Base-by-base conservation (phyloP, 2,113 vertebrate species). In the Fregetta grallaria region DNA sequence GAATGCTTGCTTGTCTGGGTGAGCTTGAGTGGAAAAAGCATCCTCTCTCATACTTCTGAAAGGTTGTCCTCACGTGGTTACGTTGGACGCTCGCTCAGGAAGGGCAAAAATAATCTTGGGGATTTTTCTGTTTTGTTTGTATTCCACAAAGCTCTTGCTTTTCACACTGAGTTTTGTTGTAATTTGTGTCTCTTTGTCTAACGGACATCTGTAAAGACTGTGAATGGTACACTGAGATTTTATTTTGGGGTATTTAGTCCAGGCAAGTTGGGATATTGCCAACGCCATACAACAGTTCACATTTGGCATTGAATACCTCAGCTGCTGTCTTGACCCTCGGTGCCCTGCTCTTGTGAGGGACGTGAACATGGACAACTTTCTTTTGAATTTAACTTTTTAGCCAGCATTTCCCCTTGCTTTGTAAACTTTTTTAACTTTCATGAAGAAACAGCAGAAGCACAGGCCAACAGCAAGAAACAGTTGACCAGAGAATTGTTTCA, bases 41-140 rank as follows among this genome's bases (percentile, higher is more conserved):
- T 92, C 82, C 50, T 56, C 50, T 92, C 11, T 52, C 30, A 4
- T 78, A 4, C 32, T 80, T 83, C 23, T 30, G 50, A 26, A 70
- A 47, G 36, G 3, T 4, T 47, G 34, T 80, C 29, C 0, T 65
- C 34, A 7, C 0, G 0, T 36, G 30, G 11, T 47, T 82, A 5
- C 2, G 8, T 38, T 50, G 38, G 29, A 72, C 27, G 16, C 45
- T 49, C 23, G 44, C 17, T 50, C 38, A 17, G 52, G 56, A 78
- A 78, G 25, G 58, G 29, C 58, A 70, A 40, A 80, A 63, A 25
- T 19, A 42, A 26, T 11, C 9, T 19, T 58, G 52, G 12, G 5
- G 4, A 44, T 42, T 49, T 66, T 71, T 82, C 16, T 86, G 11
- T 36, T 80, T 72, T 49, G 8, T 58, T 16, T 63, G 7, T 27